These are phyloP conservation scores for Huso huso DNA, from an alignment of 2,797 vertebrate species.

Conservation along the genomic window DNA sequence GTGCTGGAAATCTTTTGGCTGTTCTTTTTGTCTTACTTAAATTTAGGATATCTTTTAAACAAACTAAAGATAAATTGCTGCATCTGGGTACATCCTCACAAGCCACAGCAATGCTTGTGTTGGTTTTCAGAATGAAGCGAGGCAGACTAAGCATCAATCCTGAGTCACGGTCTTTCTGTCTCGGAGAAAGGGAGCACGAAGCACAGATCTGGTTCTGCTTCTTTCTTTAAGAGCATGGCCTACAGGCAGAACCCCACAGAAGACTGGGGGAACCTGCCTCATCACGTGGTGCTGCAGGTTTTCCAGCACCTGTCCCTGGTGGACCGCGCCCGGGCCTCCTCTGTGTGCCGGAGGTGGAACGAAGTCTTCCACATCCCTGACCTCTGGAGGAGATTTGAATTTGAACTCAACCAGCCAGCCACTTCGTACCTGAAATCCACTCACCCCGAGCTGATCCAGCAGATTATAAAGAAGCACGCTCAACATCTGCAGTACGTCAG, in stretches of 20 bases:
- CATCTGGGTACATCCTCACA: slow-evolving; percentile 8
- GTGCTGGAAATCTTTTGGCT: too few species aligned
- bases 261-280: slow-evolving; percentile 75
- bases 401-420: slow-evolving; percentile 80
- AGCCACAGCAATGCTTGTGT: not conserved
- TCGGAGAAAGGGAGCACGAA: slow-evolving; percentile 51
- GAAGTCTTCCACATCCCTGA: slow-evolving; percentile 81
- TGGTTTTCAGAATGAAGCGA: slow-evolving; percentile 66
- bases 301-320: slow-evolving; percentile 77
- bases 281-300: slow-evolving; percentile 65
- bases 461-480: slow-evolving; percentile 82
- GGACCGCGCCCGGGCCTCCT: slow-evolving; percentile 70
- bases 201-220: slow-evolving; percentile 36
- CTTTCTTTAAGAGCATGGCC: slow-evolving; percentile 24
- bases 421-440: slow-evolving; percentile 80
- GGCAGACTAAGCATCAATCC: slow-evolving; percentile 40
- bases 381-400: slow-evolving; percentile 83
- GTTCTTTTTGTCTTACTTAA: too few species aligned
- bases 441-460: slow-evolving; percentile 83
- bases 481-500: slow-evolving; percentile 82
- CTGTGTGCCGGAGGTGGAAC: slow-evolving; percentile 75
- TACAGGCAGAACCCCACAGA: slow-evolving; percentile 9
- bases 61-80: too few species aligned
- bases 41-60: too few species aligned
- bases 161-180: slow-evolving; percentile 45